Evolutionary conservation across 2,113 vertebrate species (phyloP), one percentile per base, ranked within the genome.

Genomic region (Trichomycterus rosablanca): DNA sequence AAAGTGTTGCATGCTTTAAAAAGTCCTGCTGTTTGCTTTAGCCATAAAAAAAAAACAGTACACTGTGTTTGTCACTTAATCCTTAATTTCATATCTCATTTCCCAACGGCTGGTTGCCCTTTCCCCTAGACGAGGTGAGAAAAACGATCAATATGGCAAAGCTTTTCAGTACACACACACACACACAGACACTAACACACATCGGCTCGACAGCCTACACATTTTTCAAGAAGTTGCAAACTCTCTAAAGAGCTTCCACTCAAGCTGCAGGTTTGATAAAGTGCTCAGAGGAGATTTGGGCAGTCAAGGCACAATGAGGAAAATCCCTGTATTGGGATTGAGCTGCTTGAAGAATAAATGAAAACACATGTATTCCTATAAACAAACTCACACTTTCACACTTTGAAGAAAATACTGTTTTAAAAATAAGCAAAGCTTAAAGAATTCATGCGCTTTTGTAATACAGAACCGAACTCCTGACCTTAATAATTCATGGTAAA

Each of bases 261-360:
- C 62, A 71, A 61, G 57, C 68, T 62, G 63, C 52, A 49, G 63
- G 57, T 56, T 56, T 66, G 63, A 71, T 66, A 66, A 66, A 61
- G 50, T 56, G 46, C 57, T 48, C 62, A 65, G 54, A 51, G 30
- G 63, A 40, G 63, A 60, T 61, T 51, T 62, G 51, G 35, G 49
- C 50, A 55, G 40, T 53, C 60, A 59, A 60, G 42, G 22, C 19
- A 35, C 26, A 34, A 60, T 56, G 59, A 66, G 51, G 20, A 55
- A 65, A 60, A 71, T 51, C 45, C 42, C 9, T 22, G 18, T 65
- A 42, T 34, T 53, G 51, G 62, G 20, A 12, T 4, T 39, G 53
- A 20, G 11, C 42, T 35, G 3, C 18, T 32, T 45, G 23, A n/a
- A n/a, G n/a, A n/a, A n/a, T n/a, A n/a, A n/a, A n/a, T n/a, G n/a